These are phyloP conservation scores for Melanaphis sacchari DNA, from an alignment of 1,140 invertebrate species.

Conservation along the genomic window DNA sequence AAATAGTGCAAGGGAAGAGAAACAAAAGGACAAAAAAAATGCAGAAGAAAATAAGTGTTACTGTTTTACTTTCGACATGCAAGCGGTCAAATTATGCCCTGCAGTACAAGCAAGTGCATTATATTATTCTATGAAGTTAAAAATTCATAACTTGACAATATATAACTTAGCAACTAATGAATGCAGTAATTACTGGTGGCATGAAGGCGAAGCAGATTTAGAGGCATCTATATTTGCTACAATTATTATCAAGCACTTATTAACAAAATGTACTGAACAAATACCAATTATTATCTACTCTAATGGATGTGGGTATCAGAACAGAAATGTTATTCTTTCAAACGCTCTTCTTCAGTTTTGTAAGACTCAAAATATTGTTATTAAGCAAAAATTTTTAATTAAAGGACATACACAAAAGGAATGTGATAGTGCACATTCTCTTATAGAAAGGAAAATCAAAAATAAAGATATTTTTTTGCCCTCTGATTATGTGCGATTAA, in stretches of 20 bases:
- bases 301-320: constrained; percentile 63
- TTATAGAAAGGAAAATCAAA: constrained; percentile 50
- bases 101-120: constrained; percentile 61
- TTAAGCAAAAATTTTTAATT: constrained; percentile 57
- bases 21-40: constrained; percentile 58
- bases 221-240: not conserved
- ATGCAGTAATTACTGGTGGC: not conserved
- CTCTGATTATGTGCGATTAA: constrained; percentile 58
- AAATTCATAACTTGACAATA: constrained; percentile 62
- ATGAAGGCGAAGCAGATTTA: not conserved
- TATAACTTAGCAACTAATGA: not conserved
- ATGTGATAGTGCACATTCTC: constrained; percentile 58
- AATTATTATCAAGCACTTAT: constrained; percentile 14
- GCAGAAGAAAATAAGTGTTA: constrained; percentile 13
- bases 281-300: constrained; percentile 60
- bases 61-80: constrained; percentile 61
- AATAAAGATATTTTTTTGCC: constrained; percentile 59
- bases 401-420: constrained; percentile 60
- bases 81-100: constrained; percentile 61
- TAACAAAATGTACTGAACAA: not conserved
- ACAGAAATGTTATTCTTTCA: constrained; percentile 62
- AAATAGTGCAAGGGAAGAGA: constrained; percentile 60
- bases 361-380: constrained; percentile 52
- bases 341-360: constrained; percentile 61
- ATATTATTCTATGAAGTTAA: constrained; percentile 63